A percentile compares a stretch with the other conserved stretches of the same genome.
phyloP scores from a whole-genome alignment of 2,797 vertebrate genomes.

The Leptoclinus maculatus region DNA sequence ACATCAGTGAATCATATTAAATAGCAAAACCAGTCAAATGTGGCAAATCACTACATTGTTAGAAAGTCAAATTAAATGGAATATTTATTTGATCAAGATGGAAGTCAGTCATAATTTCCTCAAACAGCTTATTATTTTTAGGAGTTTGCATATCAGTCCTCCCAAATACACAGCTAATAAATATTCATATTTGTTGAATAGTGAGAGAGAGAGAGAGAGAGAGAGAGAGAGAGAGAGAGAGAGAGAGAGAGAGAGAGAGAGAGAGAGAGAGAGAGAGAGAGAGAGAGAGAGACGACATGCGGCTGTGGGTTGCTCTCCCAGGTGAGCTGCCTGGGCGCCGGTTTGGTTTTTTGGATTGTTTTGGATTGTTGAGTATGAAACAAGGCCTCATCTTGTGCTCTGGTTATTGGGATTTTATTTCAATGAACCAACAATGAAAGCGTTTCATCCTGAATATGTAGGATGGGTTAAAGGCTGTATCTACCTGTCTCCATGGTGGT shows the following conservation, averaged over 20 bases:
- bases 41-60: constrained; percentile 56
- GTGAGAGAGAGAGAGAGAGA: too few relatives aligned
- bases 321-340: too few relatives aligned
- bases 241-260: too few relatives aligned
- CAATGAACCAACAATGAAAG: not conserved
- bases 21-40: constrained; percentile 63
- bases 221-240: too few relatives aligned
- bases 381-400: not conserved
- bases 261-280: too few relatives aligned
- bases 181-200: not conserved
- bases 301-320: too few relatives aligned
- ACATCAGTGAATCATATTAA: constrained; percentile 55
- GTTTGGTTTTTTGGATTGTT: too few relatives aligned
- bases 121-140: constrained; percentile 48
- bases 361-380: too few relatives aligned
- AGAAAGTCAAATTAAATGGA: constrained; percentile 56
- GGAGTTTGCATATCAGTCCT: constrained; percentile 26
- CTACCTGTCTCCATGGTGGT: not conserved
- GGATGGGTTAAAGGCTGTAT: not conserved
- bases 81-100: constrained; percentile 56
- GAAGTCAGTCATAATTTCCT: constrained; percentile 63
- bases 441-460: not conserved
- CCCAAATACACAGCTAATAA: constrained; percentile 6
- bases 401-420: not conserved
- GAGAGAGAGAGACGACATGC: too few relatives aligned